Evolutionary conservation across 2,888 invertebrate genomes (phyloP).

Genomic region (Aphidoletes aphidimyza): DNA sequence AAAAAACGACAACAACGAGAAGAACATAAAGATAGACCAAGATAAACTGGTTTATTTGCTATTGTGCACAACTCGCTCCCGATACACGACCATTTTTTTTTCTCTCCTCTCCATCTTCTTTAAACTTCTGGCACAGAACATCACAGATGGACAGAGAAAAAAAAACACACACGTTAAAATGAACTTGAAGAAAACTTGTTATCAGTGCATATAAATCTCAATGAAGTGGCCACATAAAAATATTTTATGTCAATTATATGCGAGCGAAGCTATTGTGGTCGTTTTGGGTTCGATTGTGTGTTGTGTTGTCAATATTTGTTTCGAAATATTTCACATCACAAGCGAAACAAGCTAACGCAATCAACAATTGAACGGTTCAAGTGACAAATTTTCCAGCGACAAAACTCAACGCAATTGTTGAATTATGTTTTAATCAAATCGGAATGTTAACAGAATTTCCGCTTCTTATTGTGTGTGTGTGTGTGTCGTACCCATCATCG

Average conservation of each 20-base stretch:
- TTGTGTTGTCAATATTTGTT: background rate
- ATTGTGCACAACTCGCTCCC: background rate
- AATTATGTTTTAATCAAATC: slow-evolving; percentile 41
- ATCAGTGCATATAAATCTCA: slow-evolving; percentile 7
- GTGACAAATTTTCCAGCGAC: background rate
- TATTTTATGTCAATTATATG: slow-evolving; percentile 25
- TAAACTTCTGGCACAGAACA: background rate
- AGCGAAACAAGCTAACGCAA: no score
- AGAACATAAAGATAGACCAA: slow-evolving; percentile 51
- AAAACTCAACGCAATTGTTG: background rate
- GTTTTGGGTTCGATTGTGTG: background rate
- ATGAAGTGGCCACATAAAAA: slow-evolving; percentile 43
- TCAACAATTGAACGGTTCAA: background rate
- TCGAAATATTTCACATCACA: background rate
- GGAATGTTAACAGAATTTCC: background rate
- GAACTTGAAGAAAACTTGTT: slow-evolving; percentile 31
- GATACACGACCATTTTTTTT: no score
- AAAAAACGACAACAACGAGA: background rate
- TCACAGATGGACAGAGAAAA: background rate
- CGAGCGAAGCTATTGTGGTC: background rate
- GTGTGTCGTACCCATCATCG: background rate
- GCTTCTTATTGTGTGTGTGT: no score
- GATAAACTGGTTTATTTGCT: slow-evolving; percentile 39
- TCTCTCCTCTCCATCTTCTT: no score
- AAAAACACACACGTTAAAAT: background rate